A percentile compares a stretch with the other conserved stretches of the same genome.
Evolutionary conservation across 2,113 vertebrate genomes (phyloP).

Genomic region (Fregata magnificens): DNA sequence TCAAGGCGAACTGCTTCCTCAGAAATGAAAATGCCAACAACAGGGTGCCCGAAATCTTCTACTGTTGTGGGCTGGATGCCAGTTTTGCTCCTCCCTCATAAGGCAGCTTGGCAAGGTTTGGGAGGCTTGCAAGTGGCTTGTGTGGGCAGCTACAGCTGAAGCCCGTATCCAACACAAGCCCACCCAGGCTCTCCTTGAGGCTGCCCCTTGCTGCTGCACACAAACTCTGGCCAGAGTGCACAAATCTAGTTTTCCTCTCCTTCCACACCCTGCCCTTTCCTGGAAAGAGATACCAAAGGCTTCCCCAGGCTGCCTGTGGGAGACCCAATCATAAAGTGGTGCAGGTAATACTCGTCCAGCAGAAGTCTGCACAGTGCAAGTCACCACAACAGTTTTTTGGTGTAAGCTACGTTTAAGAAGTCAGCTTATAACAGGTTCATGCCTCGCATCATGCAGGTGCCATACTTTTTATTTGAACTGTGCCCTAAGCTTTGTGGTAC

Average conservation of each 20-base stretch:
- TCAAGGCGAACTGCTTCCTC: background rate
- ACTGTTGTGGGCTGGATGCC: background rate
- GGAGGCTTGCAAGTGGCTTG: background rate
- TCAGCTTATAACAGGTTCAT: background rate
- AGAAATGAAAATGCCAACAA: conserved; percentile 26
- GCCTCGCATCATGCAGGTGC: background rate
- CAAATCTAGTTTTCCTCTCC: background rate
- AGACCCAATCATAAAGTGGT: background rate
- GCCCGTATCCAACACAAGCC: background rate
- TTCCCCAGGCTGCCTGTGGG: background rate
- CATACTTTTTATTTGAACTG: background rate
- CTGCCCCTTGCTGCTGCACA: background rate
- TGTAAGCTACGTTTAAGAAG: background rate
- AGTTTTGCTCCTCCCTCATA: background rate
- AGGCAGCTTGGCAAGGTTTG: background rate
- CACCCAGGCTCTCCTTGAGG: background rate
- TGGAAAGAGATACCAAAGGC: background rate
- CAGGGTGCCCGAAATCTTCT: conserved; percentile 10
- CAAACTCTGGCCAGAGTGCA: background rate
- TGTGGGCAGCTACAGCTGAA: background rate
- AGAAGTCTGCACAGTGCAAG: background rate
- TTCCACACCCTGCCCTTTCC: background rate
- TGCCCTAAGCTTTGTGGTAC: background rate
- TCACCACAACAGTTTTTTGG: background rate
- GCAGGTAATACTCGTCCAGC: background rate